These are phyloP conservation scores for Solea solea DNA, from an alignment of 2,113 vertebrate genomes.

Conservation along the genomic window DNA sequence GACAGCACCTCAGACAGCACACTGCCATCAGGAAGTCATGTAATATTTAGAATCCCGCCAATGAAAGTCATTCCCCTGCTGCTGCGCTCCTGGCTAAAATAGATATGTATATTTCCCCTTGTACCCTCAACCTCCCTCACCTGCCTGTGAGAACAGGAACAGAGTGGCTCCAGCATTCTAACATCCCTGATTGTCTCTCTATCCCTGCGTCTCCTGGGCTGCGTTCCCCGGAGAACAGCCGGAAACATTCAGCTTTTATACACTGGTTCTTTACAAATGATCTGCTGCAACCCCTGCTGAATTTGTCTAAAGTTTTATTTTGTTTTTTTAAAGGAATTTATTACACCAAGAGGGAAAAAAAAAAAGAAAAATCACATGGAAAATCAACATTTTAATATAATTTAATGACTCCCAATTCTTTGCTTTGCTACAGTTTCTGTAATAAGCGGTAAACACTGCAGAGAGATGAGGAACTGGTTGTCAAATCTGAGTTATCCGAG, in stretches of 20 bases:
- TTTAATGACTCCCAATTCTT: constrained; percentile 22
- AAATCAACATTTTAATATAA: constrained; percentile 45
- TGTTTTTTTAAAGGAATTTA: constrained; percentile 1
- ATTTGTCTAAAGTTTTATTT: constrained; percentile 25
- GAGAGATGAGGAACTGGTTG: constrained; percentile 31
- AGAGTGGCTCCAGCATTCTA: no score
- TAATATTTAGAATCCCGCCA: constrained; percentile 83
- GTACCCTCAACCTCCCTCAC: neutral
- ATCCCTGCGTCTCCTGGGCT: neutral
- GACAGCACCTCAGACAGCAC: constrained; percentile 76
- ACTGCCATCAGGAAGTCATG: constrained; percentile 82
- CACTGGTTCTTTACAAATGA: constrained; percentile 13
- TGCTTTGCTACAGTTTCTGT: constrained; percentile 15
- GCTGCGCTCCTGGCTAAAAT: constrained; percentile 70
- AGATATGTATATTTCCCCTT: constrained; percentile 69
- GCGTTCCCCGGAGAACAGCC: neutral
- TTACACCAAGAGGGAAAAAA: neutral
- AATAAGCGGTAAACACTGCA: constrained; percentile 28
- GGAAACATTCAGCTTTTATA: constrained; percentile 19
- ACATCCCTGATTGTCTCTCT: neutral
- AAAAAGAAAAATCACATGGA: constrained; percentile 10
- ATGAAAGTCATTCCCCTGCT: constrained; percentile 74
- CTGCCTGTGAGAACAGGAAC: no score
- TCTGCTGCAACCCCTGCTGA: constrained; percentile 23
- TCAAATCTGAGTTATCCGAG: constrained; percentile 12